phyloP scores from a whole-genome alignment of 2,113 vertebrate genomes.

The Xiphophorus couchianus region DNA sequence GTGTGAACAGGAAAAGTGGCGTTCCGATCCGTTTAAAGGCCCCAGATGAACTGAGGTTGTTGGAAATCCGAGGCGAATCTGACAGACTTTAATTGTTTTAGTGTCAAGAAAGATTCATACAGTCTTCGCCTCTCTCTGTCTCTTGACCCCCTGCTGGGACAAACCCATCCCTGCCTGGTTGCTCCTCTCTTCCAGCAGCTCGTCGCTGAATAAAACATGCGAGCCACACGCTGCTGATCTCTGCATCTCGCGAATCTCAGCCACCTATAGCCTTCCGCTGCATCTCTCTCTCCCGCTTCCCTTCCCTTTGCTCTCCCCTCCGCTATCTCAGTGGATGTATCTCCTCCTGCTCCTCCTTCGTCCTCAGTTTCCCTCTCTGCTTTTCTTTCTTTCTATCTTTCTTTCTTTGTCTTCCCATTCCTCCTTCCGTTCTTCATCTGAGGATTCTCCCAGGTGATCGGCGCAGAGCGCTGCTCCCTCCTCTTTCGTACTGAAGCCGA shows the following conservation, averaged over 20 bases:
- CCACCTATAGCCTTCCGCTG: conserved; percentile 40
- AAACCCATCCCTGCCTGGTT: conserved; percentile 41
- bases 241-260: conserved; percentile 54
- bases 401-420: conserved; percentile 3
- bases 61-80: neutral
- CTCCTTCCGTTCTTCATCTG: conserved; percentile 42
- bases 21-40: neutral
- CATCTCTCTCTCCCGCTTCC: neutral
- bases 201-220: conserved; percentile 73
- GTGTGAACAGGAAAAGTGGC: neutral
- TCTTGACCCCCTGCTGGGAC: conserved; percentile 43
- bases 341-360: conserved; percentile 31
- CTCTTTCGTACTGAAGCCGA: conserved; percentile 44
- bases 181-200: conserved; percentile 40
- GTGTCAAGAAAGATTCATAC: neutral
- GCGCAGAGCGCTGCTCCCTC: conserved; percentile 42
- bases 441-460: conserved; percentile 73
- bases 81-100: neutral
- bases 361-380: neutral
- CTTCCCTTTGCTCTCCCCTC: conserved; percentile 20
- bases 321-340: conserved; percentile 42
- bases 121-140: neutral
- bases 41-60: neutral
- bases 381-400: neutral
- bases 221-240: conserved; percentile 48